Evolutionary conservation across 2,888 invertebrate genomes (phyloP).

Genomic region (Xiphydria camelus): DNA sequence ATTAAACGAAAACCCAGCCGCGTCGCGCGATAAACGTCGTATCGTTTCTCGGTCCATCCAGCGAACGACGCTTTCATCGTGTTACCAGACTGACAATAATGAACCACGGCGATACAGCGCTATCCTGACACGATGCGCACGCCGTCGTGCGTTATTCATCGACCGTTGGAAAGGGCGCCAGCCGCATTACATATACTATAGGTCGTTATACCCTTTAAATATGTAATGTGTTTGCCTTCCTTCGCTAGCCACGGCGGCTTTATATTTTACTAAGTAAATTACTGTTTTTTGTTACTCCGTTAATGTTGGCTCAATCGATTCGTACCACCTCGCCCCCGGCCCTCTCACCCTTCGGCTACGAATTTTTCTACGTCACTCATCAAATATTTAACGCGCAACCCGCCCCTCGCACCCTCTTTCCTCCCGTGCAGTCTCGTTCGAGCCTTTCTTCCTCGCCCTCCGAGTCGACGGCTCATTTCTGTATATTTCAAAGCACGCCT

Average conservation of each 20-base stretch:
- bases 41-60: too few relatives aligned
- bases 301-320: conserved; percentile 57
- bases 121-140: too few relatives aligned
- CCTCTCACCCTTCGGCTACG: conserved; percentile 16
- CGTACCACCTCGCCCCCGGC: conserved; percentile 25
- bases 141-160: conserved; percentile 51
- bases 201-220: conserved; percentile 59
- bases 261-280: conserved; percentile 59
- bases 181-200: conserved; percentile 54
- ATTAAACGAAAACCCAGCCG: not conserved
- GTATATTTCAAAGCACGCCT: too few relatives aligned
- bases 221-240: conserved; percentile 59
- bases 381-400: conserved; percentile 19
- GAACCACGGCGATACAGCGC: too few relatives aligned
- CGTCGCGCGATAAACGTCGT: not conserved
- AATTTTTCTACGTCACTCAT: conserved; percentile 19
- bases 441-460: too few relatives aligned
- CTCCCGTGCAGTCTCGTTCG: too few relatives aligned
- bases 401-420: not conserved
- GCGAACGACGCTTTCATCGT: too few relatives aligned
- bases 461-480: too few relatives aligned
- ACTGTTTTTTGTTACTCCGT: conserved; percentile 52
- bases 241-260: conserved; percentile 53
- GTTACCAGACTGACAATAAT: too few relatives aligned
- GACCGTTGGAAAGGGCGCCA: conserved; percentile 54